These are phyloP conservation scores for Apodemia mormo DNA, from an alignment of 2,888 invertebrate genomes.

Conservation along the genomic window DNA sequence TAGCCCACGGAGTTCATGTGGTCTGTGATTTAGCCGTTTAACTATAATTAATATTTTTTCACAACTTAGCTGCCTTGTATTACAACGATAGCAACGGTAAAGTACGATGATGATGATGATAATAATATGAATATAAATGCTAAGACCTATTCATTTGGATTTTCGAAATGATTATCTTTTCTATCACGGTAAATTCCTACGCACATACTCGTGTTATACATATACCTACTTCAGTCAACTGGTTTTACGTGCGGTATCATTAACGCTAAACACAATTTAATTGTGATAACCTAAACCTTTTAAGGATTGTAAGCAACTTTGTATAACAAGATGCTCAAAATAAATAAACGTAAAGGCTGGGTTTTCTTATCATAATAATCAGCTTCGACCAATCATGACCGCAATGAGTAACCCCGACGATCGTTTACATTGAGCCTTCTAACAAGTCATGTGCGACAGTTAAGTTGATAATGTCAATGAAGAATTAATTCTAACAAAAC, in stretches of 20 bases:
- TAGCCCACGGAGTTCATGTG: no score
- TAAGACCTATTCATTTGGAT: no score
- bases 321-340: not conserved
- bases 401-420: constrained; percentile 39
- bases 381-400: constrained; percentile 40
- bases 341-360: not conserved
- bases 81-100: no score
- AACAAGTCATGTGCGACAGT: constrained; percentile 39
- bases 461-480: constrained; percentile 19
- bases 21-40: no score
- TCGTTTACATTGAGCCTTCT: constrained; percentile 34
- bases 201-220: no score
- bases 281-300: not conserved
- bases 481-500: constrained; percentile 22
- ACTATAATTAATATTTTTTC: no score
- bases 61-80: no score
- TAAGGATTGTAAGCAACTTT: not conserved
- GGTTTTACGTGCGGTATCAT: not conserved
- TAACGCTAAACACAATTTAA: not conserved
- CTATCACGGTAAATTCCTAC: no score
- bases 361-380: constrained; percentile 7
- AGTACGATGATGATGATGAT: no score
- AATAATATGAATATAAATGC: no score
- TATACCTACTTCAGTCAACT: no score
- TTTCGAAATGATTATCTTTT: no score